phyloP scores from a whole-genome alignment of 2,797 vertebrate genomes.

The Periparus ater region DNA sequence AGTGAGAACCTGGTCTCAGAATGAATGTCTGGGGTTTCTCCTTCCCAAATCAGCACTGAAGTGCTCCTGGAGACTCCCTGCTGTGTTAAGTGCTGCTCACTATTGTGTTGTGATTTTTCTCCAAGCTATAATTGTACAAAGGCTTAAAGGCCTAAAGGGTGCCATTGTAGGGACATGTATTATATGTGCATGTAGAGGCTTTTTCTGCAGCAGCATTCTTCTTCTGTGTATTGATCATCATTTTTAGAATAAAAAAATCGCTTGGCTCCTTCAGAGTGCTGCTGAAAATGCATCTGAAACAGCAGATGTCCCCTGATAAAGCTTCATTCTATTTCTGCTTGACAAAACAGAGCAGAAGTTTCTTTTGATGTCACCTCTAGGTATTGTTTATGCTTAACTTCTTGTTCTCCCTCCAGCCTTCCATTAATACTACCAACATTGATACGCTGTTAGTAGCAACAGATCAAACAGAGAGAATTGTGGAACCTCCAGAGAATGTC shows the following conservation, averaged over 20 bases:
- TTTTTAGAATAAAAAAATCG: background rate
- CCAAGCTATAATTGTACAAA: background rate
- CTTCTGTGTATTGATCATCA: background rate
- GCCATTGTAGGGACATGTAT: background rate
- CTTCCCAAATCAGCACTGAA: background rate
- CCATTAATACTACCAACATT: constrained; percentile 99
- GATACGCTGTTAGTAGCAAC: constrained; percentile 98
- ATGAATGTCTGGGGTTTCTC: background rate
- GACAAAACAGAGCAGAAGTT: background rate
- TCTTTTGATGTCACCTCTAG: background rate
- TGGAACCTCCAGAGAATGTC: constrained; percentile 97
- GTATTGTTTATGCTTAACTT: background rate
- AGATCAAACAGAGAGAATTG: constrained; percentile 96
- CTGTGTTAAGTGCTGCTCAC: background rate
- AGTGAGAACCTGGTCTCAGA: background rate
- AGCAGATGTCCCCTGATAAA: background rate
- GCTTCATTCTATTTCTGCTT: background rate
- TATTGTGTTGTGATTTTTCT: background rate
- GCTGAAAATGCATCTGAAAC: background rate
- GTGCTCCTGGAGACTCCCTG: background rate
- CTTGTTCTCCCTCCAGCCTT: constrained; percentile 81
- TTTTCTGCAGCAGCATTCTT: background rate
- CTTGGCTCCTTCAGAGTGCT: background rate
- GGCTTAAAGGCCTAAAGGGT: background rate
- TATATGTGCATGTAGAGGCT: background rate